Percentiles rank a stretch among this genome's conserved stretches.
Conservation (phyloP, 2,113 vertebrate species). For the Etheostoma spectabile region DNA sequence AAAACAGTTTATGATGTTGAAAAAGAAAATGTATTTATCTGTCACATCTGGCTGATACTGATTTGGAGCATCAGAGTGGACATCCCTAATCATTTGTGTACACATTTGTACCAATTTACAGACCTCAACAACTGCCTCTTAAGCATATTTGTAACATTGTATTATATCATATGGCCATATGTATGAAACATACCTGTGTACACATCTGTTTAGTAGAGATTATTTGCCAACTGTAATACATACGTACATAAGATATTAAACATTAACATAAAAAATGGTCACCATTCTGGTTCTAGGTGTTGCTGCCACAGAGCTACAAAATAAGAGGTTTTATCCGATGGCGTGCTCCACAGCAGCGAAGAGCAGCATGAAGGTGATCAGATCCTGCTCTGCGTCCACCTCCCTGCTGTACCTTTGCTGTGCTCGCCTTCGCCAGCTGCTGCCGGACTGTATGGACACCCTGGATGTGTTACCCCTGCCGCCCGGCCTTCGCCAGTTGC, state of each 20-base stretch:
- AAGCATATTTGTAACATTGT: too few species aligned
- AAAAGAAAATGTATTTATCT: not conserved
- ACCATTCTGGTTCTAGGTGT: conserved; percentile 83
- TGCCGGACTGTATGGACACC: conserved; percentile 89
- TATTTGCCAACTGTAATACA: not conserved
- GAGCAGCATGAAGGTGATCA: conserved; percentile 99
- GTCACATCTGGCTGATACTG: not conserved
- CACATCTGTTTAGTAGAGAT: not conserved
- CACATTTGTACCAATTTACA: too few species aligned
- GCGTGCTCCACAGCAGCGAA: conserved; percentile 98
- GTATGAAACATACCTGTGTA: not conserved
- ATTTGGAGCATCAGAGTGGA: not conserved
- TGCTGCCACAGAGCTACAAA: conserved; percentile 92
- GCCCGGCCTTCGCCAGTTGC: conserved; percentile 93
- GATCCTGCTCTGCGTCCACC: conserved; percentile 91
- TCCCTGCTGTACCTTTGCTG: conserved; percentile 98
- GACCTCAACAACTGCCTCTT: too few species aligned
- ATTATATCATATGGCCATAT: not conserved
- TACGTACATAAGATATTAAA: not conserved
- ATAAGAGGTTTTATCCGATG: conserved; percentile 96
- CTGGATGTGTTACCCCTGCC: conserved; percentile 93
- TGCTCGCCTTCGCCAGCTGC: conserved; percentile 93
- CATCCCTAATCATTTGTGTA: too few species aligned
- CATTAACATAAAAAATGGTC: not conserved
- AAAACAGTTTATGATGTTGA: not conserved